Evolutionary conservation across 2,888 invertebrate species (phyloP), one percentile per base, ranked within the genome.

Genomic region (Masnerella sp.): DNA sequence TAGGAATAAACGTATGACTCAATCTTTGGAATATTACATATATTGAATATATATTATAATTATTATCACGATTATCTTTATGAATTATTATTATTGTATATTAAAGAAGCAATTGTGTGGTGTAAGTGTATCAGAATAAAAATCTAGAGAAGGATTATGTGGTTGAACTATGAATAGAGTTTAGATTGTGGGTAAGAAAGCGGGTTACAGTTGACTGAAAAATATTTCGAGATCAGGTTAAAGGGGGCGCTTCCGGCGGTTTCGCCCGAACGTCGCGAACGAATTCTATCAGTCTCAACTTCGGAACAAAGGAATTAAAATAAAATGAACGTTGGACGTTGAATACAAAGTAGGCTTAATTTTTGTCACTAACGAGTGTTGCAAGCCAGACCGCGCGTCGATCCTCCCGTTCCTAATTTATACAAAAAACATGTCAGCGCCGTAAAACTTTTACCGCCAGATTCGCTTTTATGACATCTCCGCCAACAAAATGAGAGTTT

Each of bases 141-240:
- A 64, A 65, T 67, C 75, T 62, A 56, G 51, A 75, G 80, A 76
- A 77, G 69, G 79, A 81, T 84, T 85, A 85, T 80, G 84, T 86
- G 86, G 86, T 86, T 86, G 83, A 85, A 82, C 79, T 84, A 84
- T 85, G 81, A 83, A 87, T 85, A 86, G 84, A 86, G 86, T 87
- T 83, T 86, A 87, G 85, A 81, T 77, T 78, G 76, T 74, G 77
- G 76, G 74, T 77, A 71, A 64, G 72, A 76, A 54, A 65, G 70
- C 74, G 74, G 74, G 79, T 81, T 70, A 70, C 62, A 70, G 70
- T 70, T 70, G 49, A 61, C 28, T 59, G 61, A 56, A 61, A 62
- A 54, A 69, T 54, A 54, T 40, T 59, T 61, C 68, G 42, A 25
- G 28, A 28, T 28, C 28, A 28, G 28, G 28, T 9, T n/a, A 7